Percentiles rank a stretch among this genome's conserved stretches.
Evolutionary conservation across 2,113 vertebrate genomes (phyloP).

Genomic region (Hippocampus comes): DNA sequence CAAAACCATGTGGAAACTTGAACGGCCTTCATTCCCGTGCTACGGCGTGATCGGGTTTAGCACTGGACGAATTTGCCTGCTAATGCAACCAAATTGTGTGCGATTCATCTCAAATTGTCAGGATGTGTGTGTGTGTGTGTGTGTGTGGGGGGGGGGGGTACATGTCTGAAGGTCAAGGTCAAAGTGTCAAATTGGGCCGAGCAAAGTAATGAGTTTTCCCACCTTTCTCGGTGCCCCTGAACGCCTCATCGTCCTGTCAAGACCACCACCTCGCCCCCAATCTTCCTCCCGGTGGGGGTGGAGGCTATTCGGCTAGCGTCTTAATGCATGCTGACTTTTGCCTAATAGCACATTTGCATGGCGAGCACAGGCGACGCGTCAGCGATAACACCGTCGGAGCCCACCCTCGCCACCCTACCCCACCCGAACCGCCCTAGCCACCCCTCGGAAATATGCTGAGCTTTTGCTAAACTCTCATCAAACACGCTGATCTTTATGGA

Average conservation of each 20-base stretch:
- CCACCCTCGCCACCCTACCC: constrained; percentile 13
- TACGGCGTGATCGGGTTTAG: neutral
- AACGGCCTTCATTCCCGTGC: neutral
- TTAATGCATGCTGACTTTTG: constrained; percentile 76
- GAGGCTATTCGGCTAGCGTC: constrained; percentile 69
- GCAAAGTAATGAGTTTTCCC: constrained; percentile 72
- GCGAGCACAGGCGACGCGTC: constrained; percentile 69
- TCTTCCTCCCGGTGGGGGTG: constrained; percentile 33
- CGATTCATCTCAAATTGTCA: constrained; percentile 29
- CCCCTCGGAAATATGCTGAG: constrained; percentile 90
- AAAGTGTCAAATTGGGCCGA: constrained; percentile 66
- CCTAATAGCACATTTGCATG: constrained; percentile 77
- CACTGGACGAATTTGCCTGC: neutral
- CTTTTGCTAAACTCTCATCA: constrained; percentile 99
- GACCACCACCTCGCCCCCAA: constrained; percentile 28
- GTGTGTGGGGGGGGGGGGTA: neutral
- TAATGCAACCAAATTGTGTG: neutral
- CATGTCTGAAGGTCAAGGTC: constrained; percentile 68
- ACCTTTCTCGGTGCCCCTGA: constrained; percentile 47
- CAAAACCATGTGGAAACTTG: neutral
- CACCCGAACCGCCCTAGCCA: neutral
- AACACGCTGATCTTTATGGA: constrained; percentile 99
- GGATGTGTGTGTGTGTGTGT: neutral
- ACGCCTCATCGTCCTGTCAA: constrained; percentile 65
- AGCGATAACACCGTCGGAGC: constrained; percentile 84